phyloP scores from a whole-genome alignment of 2,113 vertebrate species.

The Steatornis caripensis region DNA sequence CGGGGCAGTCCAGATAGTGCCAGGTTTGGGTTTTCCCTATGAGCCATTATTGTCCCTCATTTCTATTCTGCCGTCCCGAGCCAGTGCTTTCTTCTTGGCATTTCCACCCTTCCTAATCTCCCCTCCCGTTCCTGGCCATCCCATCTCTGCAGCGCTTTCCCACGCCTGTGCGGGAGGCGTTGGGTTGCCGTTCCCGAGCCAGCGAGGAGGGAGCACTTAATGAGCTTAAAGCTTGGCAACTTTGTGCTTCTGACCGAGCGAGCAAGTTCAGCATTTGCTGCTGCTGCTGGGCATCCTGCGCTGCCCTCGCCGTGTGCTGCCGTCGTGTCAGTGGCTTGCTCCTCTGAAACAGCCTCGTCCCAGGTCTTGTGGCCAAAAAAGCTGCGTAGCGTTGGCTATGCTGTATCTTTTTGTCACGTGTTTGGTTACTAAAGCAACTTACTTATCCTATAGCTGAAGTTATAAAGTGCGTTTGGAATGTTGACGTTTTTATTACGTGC shows the following conservation, averaged over 20 bases:
- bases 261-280: neutral
- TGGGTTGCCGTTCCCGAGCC: neutral
- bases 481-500: neutral
- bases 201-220: neutral
- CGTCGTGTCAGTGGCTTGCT: neutral
- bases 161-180: accelerated
- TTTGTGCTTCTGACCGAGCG: neutral
- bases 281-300: neutral
- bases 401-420: neutral
- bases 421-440: neutral
- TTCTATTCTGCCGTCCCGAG: neutral
- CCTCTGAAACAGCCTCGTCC: neutral
- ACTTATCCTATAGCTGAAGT: neutral
- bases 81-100: neutral
- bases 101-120: neutral
- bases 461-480: conserved; percentile 20
- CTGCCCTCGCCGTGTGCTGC: neutral
- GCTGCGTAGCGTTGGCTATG: neutral
- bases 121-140: neutral
- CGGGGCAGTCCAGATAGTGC: neutral
- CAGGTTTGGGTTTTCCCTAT: neutral
- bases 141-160: neutral
- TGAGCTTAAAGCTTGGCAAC: neutral
- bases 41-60: accelerated
- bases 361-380: neutral